These are phyloP conservation scores for Misgurnus anguillicaudatus DNA, from an alignment of 2,113 vertebrate species.

Conservation along the genomic window DNA sequence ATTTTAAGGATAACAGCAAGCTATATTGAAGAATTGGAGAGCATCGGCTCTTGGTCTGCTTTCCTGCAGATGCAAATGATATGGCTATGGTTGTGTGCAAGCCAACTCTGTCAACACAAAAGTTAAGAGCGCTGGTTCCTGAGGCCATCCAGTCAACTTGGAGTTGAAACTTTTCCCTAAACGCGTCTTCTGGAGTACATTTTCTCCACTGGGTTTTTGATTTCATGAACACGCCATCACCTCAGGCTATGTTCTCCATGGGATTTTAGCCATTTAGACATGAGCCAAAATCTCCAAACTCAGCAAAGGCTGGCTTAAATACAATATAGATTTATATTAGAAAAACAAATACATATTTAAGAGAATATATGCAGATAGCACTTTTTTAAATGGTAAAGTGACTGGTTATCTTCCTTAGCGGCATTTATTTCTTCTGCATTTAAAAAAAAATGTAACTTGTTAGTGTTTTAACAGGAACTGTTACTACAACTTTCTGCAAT, in stretches of 20 bases:
- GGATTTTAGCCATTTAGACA: conserved; percentile 63
- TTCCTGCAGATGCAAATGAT: conserved; percentile 31
- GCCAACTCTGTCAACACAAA: conserved; percentile 54
- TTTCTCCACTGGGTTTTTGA: conserved; percentile 66
- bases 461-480: background rate
- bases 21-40: conserved; percentile 13
- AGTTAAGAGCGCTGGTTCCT: conserved; percentile 65
- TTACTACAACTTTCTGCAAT: background rate
- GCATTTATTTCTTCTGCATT: background rate
- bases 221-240: conserved; percentile 63
- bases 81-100: conserved; percentile 7
- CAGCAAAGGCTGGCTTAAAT: background rate
- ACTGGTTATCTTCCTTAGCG: too few relatives aligned
- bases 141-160: conserved; percentile 62
- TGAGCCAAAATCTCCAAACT: conserved; percentile 32
- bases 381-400: too few relatives aligned
- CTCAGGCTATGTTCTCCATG: conserved; percentile 61
- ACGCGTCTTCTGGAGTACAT: conserved; percentile 72
- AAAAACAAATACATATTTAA: background rate
- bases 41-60: conserved; percentile 2
- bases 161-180: conserved; percentile 57
- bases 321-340: background rate
- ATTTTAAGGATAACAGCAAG: conserved; percentile 20
- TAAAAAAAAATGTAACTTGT: background rate
- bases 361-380: too few relatives aligned